Conservation (phyloP, 2,797 vertebrate species). For the Philypnodon macrostomus region DNA sequence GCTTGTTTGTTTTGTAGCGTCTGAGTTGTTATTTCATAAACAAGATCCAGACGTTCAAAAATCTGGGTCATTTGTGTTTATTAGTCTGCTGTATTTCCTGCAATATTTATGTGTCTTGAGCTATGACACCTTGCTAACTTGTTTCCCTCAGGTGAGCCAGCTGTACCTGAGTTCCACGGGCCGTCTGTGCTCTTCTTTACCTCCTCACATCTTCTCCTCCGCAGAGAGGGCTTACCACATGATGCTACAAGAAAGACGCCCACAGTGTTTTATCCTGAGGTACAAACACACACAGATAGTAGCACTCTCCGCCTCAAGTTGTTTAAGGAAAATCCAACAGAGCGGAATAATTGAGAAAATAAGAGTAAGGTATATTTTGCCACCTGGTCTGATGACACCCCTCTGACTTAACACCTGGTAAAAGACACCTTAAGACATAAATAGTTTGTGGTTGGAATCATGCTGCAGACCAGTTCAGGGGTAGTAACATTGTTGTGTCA, state of each 20-base stretch:
- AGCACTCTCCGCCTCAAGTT: neutral
- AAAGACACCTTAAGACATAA: conserved; percentile 55
- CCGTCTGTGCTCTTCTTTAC: conserved; percentile 85
- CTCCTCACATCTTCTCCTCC: conserved; percentile 93
- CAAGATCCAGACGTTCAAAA: neutral
- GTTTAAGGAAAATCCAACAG: neutral
- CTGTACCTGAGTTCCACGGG: conserved; percentile 87
- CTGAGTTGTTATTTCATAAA: conserved; percentile 3
- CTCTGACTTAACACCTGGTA: conserved; percentile 40
- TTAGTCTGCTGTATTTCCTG: neutral
- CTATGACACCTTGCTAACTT: neutral
- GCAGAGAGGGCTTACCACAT: conserved; percentile 91
- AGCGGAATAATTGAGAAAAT: conserved; percentile 14
- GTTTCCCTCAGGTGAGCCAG: conserved; percentile 84
- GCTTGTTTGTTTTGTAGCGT: neutral
- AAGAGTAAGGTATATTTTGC: conserved; percentile 13
- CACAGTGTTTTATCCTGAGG: conserved; percentile 94
- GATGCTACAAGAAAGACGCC: conserved; percentile 86
- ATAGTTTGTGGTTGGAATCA: conserved; percentile 37
- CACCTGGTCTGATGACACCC: conserved; percentile 27
- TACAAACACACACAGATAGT: conserved; percentile 51
- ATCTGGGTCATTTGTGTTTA: neutral
- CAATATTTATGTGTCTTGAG: neutral
- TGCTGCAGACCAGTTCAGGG: conserved; percentile 41
- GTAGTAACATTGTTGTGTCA: conserved; percentile 38